Evolutionary conservation across 2,888 invertebrate genomes (phyloP), one percentile per base, ranked within the genome.

Genomic region (Xylocampa areola): DNA sequence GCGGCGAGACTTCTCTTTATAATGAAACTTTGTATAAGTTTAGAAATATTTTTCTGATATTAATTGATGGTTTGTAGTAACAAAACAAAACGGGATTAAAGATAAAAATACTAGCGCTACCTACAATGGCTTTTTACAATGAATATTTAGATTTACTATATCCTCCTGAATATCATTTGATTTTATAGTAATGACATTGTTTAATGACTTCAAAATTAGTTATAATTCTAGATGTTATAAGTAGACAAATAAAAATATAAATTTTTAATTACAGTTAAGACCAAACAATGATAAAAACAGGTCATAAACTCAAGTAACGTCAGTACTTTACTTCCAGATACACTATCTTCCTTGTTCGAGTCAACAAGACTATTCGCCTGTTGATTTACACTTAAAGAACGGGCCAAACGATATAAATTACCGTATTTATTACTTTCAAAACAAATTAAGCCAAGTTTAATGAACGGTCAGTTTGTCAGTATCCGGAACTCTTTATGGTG

Each of bases 281-380:
- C 30, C 21, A 52, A 41, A 43, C 29, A 35, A 29, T 11, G 23
- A 50, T 44, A 44, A 57, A 66, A 43, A 32, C 14, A 16, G 16
- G 27, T 32, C 59, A 19, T 47, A 66, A 32, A 45, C 14, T 45
- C 40, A 14, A 35, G 44, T 23, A 53, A 30, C 8, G 29, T 33
- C 17, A 2, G n/a, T 5, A 36, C n/a, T 29, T 21, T 6, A 45
- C 30, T 27, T 23, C 17, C n/a, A 37, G 61, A 60, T 60, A 59
- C 45, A 62, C 27, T 40, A 62, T 51, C 27, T 45, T 40, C 40
- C 30, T 27, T 36, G 11, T 51, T 35, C 13, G 17, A 16, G 23
- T 23, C 62, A 61, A 61, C 30, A 51, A 59, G 4, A 29, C 6
- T 21, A 23, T 35, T 35, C 13, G 10, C n/a, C 27, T 45, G 37